Base-by-base conservation (phyloP, 1,140 invertebrate species). In the Triops cancriformis region DNA sequence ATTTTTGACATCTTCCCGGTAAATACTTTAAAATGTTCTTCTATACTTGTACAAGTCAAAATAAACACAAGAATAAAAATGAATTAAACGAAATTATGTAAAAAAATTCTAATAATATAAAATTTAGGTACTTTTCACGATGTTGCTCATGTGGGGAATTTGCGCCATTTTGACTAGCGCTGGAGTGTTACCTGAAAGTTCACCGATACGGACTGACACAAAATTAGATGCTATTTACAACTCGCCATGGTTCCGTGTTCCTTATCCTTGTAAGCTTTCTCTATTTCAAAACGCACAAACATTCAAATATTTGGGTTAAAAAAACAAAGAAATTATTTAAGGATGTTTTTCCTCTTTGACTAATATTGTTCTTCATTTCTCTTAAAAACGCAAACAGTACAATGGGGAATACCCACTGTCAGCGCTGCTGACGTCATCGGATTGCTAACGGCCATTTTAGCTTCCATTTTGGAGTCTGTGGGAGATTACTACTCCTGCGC, bases 401-500 rank as follows among this genome's bases (percentile, higher is more conserved):
- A 96, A 83, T 97, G 94, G 92, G 94, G 94, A 2, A 76, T 87
- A 12, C 94, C 94, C 0, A 94, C 92, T 0, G 89, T 94, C 0
- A 91, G 87, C 73, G 84, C 90, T 9, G 89, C 89, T 1, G 91
- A 91, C 1, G 92, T 94, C 10, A 84, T 95, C 26, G 94, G 93
- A 0, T 93, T 96, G 90, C 80, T 95, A 64, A 92, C 93, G 7
- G 94, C 92, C 0, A 91, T 95, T 5, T 82, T 96, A 9, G 91
- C 93, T 0, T 94, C 93, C 73, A 91, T 92, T 0, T 90, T 95
- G 9, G 94, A 96, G 84, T 94, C 93, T 1, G 89, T 96, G 76
- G 94, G 94, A 81, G 94, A 96, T 84, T 96, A 96, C 84, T 93
- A 93, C 64, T 94, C 94, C 4, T 93, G 92, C 4, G 93, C 94